Base-by-base conservation (phyloP, 2,797 vertebrate genomes). In the Anomalospiza imberbis region DNA sequence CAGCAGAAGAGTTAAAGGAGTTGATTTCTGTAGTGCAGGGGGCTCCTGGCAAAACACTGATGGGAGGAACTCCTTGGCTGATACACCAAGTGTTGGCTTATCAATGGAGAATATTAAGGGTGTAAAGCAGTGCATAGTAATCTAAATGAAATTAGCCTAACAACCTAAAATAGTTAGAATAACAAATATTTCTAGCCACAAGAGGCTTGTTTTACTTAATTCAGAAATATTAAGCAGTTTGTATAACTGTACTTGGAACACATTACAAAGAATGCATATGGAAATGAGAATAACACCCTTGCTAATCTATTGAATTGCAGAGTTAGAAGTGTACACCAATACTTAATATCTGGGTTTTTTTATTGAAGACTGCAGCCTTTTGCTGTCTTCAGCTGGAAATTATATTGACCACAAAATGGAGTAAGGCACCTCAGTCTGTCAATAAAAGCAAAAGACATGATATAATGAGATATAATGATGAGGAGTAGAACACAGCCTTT, bases 121-220 rank as follows among this genome's bases (percentile, higher is more conserved):
- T 40, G 29, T 40, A 58, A 82, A 61, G 50, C 50, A 89, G 21
- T 45, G 79, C 44, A 29, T 16, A 71, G 40, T 44, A 70, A 93
- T 91, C 89, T 29, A 85, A 92, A 88, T 91, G 38, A 93, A 97
- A 96, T 95, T 77, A 96, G 51, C 71, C 20, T 61, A 93, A 77
- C 68, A 80, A 61, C 73, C 29, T 91, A 45, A 83, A 84, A 84
- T 53, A 89, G 28, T 91, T 81, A 47, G 51, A 94, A 91, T 88
- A 95, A 91, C 87, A 94, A 95, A 79, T 66, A 85, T 80, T 36
- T 74, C 34, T 34, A 45, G 26, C 63, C 83, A 63, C 66, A 50
- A 73, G 92, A 91, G 89, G 50, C 72, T 94, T 12, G 6, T 84
- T 80, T 78, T 50, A 28, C 54, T 88, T 76, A 78, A 83, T 55